Conservation (phyloP, 2,888 invertebrate genomes). For the Lymantria monacha region DNA sequence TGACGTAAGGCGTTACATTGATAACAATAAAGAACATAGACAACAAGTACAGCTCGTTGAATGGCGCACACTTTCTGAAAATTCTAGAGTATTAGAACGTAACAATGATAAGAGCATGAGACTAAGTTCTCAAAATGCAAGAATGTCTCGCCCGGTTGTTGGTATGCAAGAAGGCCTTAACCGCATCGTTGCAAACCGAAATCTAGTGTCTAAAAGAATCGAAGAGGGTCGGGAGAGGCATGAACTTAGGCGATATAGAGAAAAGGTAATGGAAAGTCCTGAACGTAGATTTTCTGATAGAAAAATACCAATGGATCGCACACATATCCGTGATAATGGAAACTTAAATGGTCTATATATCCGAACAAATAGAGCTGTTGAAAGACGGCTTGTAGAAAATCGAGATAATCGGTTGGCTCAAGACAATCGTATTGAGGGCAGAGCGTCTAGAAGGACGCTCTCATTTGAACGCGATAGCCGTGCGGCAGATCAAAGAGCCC, state of each 20-base stretch:
- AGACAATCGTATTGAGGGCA: conserved; percentile 9
- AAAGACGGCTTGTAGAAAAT: neutral
- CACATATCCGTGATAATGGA: conserved; percentile 10
- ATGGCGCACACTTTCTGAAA: conserved; percentile 8
- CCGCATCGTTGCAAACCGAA: conserved; percentile 1
- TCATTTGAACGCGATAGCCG: conserved; percentile 1
- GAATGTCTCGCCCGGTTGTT: neutral
- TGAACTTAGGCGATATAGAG: conserved; percentile 5
- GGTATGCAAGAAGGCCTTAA: neutral
- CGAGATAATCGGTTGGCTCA: conserved; percentile 2
- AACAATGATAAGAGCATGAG: neutral
- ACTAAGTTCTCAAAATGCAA: conserved; percentile 5
- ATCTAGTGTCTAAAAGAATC: conserved; percentile 3
- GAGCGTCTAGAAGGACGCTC: neutral
- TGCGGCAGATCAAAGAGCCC: neutral
- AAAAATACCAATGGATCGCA: conserved; percentile 4
- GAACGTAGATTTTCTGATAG: conserved; percentile 1
- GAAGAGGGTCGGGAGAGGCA: conserved; percentile 6
- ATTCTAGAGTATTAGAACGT: conserved; percentile 6
- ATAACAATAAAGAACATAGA: conserved; percentile 9
- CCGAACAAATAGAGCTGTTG: neutral
- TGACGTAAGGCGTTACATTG: conserved; percentile 5
- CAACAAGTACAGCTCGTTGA: conserved; percentile 5
- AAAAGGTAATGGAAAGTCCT: conserved; percentile 7
- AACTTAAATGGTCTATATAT: conserved; percentile 2